Evolutionary conservation across 2,888 invertebrate genomes (phyloP).

Genomic region (Chelonus formosanus): DNA sequence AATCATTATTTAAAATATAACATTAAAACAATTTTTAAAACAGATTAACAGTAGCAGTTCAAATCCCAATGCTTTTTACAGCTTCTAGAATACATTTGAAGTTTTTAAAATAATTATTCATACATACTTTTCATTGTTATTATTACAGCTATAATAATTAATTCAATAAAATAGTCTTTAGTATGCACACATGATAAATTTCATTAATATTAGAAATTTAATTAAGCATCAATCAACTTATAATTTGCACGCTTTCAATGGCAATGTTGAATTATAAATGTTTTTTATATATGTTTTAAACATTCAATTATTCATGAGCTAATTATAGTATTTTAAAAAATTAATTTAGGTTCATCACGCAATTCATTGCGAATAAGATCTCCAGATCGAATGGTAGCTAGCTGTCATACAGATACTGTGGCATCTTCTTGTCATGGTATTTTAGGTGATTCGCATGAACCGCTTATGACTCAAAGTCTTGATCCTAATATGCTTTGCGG

Average conservation of each 20-base stretch:
- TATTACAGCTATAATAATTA: no score
- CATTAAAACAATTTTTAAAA: constrained; percentile 17
- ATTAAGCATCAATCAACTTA: constrained; percentile 35
- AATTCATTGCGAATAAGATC: constrained; percentile 66
- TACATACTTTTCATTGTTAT: constrained; percentile 19
- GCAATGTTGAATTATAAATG: constrained; percentile 43
- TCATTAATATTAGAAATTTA: constrained; percentile 30
- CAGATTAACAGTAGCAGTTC: constrained; percentile 14
- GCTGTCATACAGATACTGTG: constrained; percentile 71
- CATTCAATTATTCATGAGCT: background rate
- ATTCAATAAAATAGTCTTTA: background rate
- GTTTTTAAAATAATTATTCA: constrained; percentile 34
- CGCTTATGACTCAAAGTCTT: constrained; percentile 72
- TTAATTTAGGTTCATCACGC: constrained; percentile 42
- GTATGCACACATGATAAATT: background rate
- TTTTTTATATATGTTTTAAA: constrained; percentile 36
- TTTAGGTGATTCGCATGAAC: constrained; percentile 50
- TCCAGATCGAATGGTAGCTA: constrained; percentile 78
- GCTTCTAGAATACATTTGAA: constrained; percentile 50
- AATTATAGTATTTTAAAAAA: constrained; percentile 7
- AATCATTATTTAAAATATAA: constrained; percentile 17
- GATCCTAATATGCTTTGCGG: constrained; percentile 70
- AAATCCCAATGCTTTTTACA: constrained; percentile 46
- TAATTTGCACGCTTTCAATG: constrained; percentile 54
- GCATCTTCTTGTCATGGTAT: constrained; percentile 54